phyloP scores from a whole-genome alignment of 1,140 invertebrate species.

The Ips typographus region DNA sequence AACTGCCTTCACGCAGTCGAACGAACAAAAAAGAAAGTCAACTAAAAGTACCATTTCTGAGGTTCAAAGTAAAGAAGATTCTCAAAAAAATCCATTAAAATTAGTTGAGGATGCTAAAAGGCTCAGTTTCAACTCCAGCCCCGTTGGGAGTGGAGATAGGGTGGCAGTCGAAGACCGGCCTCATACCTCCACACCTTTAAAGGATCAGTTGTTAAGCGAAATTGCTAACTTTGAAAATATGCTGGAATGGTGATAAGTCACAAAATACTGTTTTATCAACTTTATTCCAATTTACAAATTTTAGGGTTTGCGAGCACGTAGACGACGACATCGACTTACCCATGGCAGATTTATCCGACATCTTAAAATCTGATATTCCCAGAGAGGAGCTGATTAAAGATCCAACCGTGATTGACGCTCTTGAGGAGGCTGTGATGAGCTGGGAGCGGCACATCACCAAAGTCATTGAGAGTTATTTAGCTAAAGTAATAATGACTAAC shows the following conservation, averaged over 20 bases:
- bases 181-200: conserved; percentile 38
- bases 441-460: conserved; percentile 67
- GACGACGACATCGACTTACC: conserved; percentile 66
- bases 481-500: conserved; percentile 55
- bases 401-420: conserved; percentile 56
- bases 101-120: conserved; percentile 52
- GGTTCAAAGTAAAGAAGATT: conserved; percentile 49
- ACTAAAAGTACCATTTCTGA: neutral
- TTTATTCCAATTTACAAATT: neutral
- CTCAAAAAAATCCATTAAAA: conserved; percentile 56
- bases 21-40: conserved; percentile 29
- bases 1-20: conserved; percentile 47
- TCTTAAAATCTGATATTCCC: conserved; percentile 55
- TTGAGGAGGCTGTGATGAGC: conserved; percentile 64
- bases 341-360: conserved; percentile 54
- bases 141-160: too few species aligned
- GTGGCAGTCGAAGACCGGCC: conserved; percentile 18
- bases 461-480: conserved; percentile 56
- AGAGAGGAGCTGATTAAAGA: conserved; percentile 55
- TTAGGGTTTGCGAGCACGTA: conserved; percentile 67
- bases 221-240: conserved; percentile 14
- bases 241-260: conserved; percentile 31
- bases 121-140: conserved; percentile 24
- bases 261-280: neutral
- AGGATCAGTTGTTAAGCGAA: conserved; percentile 41